Base-by-base conservation (phyloP, 2,113 vertebrate species). In the Pimephales promelas region DNA sequence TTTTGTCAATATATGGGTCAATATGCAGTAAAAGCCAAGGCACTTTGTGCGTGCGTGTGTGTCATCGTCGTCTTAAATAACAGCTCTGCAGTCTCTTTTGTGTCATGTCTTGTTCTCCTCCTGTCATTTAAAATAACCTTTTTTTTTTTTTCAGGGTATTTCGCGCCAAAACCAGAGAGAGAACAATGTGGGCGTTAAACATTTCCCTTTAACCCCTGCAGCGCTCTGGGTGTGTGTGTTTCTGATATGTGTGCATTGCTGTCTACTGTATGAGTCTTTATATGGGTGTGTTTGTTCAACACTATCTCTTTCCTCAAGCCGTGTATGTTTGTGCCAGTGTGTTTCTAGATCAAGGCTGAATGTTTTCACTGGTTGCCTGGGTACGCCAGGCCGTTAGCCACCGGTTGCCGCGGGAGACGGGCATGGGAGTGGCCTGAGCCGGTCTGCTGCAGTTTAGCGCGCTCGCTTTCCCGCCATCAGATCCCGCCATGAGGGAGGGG, bases 401-500 rank as follows among this genome's bases (percentile, higher is more conserved):
- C 80, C 75, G 76, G 86, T 84, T 79, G 36, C 83, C 59, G 70
- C 74, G 72, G 86, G 83, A 87, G 78, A 84, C 61, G 0, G 34
- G 56, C 36, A 85, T 78, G 75, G 79, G 86, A 73, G 86, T 75
- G 86, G 86, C 59, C 57, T 75, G 43, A 36, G 16, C 70, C 14
- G 80, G 79, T 82, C 79, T 86, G 75, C 84, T 79, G 87, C 89
- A 87, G 87, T 86, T 82, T 79, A 79, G 83, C 70, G 83, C 83
- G 75, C 85, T 73, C 20, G 8, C 47, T 88, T 90, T 89, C 88
- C 89, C 89, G 89, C 89, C 88, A 87, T 77, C 59, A 14, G 83
- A 78, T 79, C 79, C 71, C 49, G 13, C 43, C 47, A 80, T 57
- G 62, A 75, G 82, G 85, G 85, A 71, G 85, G 85, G 26, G 84